Conservation (phyloP, 2,113 vertebrate species). For the Sardina pilchardus region DNA sequence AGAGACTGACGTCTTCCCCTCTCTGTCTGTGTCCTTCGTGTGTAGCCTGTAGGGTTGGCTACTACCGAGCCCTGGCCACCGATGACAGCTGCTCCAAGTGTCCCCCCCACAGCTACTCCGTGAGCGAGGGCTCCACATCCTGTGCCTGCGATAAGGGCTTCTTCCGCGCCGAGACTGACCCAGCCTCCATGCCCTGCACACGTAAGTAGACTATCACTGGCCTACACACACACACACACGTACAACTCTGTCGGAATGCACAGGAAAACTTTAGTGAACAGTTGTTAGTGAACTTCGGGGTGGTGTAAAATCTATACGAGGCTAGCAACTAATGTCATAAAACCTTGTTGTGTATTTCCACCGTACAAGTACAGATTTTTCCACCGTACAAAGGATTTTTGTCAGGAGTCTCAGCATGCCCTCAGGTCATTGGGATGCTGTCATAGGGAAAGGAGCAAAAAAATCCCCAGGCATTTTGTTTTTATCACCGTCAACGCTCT, state of each 20-base stretch:
- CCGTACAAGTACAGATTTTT: not conserved
- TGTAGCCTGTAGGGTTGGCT: constrained; percentile 84
- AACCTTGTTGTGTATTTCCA: too few relatives aligned
- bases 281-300: too few relatives aligned
- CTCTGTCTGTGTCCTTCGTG: constrained; percentile 19
- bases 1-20: not conserved
- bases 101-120: constrained; percentile 84
- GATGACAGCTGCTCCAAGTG: constrained; percentile 83
- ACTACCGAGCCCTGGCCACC: constrained; percentile 83
- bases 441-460: not conserved
- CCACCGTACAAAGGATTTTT: not conserved
- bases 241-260: not conserved
- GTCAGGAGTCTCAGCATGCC: not conserved
- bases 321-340: too few relatives aligned
- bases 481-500: not conserved
- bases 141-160: constrained; percentile 85
- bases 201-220: constrained; percentile 70
- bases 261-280: not conserved
- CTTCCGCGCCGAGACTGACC: constrained; percentile 81
- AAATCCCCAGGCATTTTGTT: not conserved
- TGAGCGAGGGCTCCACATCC: constrained; percentile 82
- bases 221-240: not conserved
- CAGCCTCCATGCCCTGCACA: constrained; percentile 87
- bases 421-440: not conserved
- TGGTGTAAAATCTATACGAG: too few relatives aligned